Evolutionary conservation across 2,113 vertebrate species (phyloP).

Genomic region (Caretta caretta): DNA sequence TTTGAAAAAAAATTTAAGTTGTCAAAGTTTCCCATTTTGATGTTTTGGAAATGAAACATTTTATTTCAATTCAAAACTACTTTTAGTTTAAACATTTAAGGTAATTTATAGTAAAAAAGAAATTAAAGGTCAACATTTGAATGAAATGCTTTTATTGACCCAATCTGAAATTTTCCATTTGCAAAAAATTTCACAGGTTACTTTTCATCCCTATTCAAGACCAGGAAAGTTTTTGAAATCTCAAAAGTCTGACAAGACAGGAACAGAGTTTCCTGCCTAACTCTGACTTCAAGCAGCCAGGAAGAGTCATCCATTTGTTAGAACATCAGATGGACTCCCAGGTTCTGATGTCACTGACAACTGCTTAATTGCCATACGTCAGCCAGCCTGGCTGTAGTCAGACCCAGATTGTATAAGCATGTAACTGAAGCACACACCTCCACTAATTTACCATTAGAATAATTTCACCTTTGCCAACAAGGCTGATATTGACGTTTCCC

Average conservation of each 20-base stretch:
- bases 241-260: not conserved
- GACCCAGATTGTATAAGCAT: not conserved
- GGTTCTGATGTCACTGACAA: constrained; percentile 26
- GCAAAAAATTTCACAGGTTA: not conserved
- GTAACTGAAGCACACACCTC: constrained; percentile 16
- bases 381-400: not conserved
- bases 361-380: constrained; percentile 52
- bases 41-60: not conserved
- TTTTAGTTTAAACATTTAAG: not conserved
- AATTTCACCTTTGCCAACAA: constrained; percentile 18
- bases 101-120: not conserved
- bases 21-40: not conserved
- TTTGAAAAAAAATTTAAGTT: not conserved
- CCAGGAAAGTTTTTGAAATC: not conserved
- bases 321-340: constrained; percentile 30
- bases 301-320: constrained; percentile 18
- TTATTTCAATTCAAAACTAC: not conserved
- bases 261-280: not conserved
- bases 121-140: not conserved
- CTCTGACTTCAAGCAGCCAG: not conserved
- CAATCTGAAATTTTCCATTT: not conserved
- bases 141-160: not conserved
- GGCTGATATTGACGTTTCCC: not conserved
- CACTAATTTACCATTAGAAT: constrained; percentile 55
- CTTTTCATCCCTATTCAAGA: not conserved